Conservation (phyloP, 1,140 invertebrate genomes). For the Habropoda laboriosa region DNA sequence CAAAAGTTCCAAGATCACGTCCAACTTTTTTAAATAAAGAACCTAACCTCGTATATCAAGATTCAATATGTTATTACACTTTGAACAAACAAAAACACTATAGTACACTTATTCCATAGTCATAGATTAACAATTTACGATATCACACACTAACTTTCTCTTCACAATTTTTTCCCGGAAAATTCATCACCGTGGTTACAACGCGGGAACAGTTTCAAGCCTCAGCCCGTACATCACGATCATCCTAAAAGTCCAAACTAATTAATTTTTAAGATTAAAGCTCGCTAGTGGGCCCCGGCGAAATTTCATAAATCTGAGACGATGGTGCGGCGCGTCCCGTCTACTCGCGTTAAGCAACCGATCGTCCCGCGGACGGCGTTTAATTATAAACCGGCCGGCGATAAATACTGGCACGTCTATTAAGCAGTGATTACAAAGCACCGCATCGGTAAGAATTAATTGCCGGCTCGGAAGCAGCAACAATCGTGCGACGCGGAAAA, state of each 20-base stretch:
- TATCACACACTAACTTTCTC: background rate
- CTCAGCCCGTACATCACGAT: background rate
- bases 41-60: no score
- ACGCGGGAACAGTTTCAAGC: background rate
- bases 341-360: constrained; percentile 35
- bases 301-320: background rate
- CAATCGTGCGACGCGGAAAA: constrained; percentile 25
- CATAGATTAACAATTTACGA: background rate
- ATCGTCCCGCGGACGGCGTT: constrained; percentile 28
- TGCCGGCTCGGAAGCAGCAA: constrained; percentile 15
- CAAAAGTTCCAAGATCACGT: no score
- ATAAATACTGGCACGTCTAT: constrained; percentile 48
- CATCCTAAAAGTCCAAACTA: no score
- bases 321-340: background rate
- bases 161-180: no score
- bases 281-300: no score
- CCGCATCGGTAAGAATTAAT: constrained; percentile 53
- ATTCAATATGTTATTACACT: no score
- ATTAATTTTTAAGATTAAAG: constrained; percentile 1
- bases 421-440: constrained; percentile 46
- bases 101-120: no score
- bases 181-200: background rate
- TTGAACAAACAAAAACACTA: no score
- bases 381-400: constrained; percentile 42
- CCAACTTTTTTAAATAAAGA: no score